These are phyloP conservation scores for Stenchaetothrips biformis DNA, from an alignment of 2,888 invertebrate genomes.

Conservation along the genomic window DNA sequence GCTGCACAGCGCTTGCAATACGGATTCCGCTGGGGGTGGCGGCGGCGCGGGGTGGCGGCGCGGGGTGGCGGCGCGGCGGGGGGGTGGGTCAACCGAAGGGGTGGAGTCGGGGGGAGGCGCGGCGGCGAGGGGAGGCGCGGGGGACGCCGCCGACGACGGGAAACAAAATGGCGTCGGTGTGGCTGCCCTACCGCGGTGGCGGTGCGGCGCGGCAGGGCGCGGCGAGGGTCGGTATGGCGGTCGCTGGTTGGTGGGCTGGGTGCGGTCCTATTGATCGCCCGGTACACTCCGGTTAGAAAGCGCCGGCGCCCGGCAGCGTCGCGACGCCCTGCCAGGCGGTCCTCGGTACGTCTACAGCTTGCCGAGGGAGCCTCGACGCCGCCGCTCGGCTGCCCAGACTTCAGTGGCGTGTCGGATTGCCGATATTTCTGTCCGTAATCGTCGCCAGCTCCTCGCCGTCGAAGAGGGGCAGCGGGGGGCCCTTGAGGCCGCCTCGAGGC, in stretches of 20 bases:
- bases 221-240: conserved; percentile 6
- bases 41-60: neutral
- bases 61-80: neutral
- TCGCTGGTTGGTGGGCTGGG: conserved; percentile 16
- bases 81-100: neutral
- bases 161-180: conserved; percentile 18
- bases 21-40: neutral
- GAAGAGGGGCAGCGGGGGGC: neutral
- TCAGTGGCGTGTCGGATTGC: neutral
- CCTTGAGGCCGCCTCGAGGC: neutral
- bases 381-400: neutral
- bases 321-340: neutral
- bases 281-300: neutral
- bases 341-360: neutral
- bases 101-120: neutral
- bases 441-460: neutral
- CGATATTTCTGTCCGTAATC: conserved; percentile 11
- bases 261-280: conserved; percentile 14
- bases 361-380: neutral
- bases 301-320: neutral
- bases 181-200: neutral
- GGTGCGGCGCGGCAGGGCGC: conserved; percentile 12
- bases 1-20: neutral
- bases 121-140: neutral
- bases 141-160: neutral